phyloP scores from a whole-genome alignment of 2,888 invertebrate species.

The Eustalomyia histrio region DNA sequence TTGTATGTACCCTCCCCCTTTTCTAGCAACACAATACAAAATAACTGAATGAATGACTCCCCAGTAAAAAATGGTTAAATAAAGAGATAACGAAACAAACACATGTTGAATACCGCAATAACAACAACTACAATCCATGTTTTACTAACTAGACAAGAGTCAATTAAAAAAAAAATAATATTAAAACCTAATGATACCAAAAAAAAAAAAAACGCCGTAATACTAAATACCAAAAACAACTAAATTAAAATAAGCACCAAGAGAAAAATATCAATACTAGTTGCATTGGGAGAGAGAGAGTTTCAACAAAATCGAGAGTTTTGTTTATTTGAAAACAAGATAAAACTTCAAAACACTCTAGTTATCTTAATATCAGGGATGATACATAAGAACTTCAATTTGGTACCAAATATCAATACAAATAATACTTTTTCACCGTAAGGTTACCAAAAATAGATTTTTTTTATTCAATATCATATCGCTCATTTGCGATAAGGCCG shows the following conservation, averaged over 20 bases:
- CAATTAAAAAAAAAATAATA: constrained; percentile 15
- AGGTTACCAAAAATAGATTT: no score
- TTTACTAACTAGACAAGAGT: constrained; percentile 41
- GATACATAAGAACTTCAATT: no score
- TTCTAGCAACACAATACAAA: neutral
- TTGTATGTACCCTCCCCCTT: constrained; percentile 21
- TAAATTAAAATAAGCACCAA: constrained; percentile 9
- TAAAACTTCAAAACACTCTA: neutral
- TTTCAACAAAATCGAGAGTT: neutral
- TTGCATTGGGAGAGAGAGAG: neutral
- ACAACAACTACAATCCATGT: constrained; percentile 14
- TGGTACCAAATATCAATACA: no score
- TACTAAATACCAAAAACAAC: constrained; percentile 13
- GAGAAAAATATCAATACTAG: constrained; percentile 11
- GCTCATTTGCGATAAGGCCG: no score
- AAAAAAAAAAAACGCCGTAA: neutral
- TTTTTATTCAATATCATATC: no score
- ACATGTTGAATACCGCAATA: constrained; percentile 51
- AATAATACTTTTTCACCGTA: no score
- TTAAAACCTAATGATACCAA: constrained; percentile 24
- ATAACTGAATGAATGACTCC: no score
- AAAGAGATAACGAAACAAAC: constrained; percentile 54
- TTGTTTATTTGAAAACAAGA: neutral
- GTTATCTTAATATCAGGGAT: no score
- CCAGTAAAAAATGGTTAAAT: constrained; percentile 6